Evolutionary conservation across 2,888 invertebrate genomes (phyloP), one percentile per base, ranked within the genome.

Genomic region (Tuberolachnus salignus): DNA sequence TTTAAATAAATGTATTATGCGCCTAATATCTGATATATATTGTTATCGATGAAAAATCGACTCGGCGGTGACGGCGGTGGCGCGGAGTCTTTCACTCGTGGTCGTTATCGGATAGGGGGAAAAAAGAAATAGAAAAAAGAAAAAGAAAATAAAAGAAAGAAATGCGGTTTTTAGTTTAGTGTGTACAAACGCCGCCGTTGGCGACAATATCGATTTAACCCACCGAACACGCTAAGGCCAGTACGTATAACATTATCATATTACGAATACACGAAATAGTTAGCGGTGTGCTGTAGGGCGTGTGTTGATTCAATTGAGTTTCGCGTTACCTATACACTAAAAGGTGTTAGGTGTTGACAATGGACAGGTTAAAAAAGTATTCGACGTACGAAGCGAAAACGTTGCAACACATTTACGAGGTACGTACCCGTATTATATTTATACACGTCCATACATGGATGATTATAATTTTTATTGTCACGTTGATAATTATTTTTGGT

Each of bases 351-450:
- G n/a, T n/a, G 34, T 34, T 1, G 8, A 67, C n/a, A 34, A 78
- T 78, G 75, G 75, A 78, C 3, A 46, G 67, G 13, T 42, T 67
- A 10, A 67, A 49, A 49, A 57, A 78, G 49, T 78, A 59, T 34
- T 57, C 67, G 10, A 49, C 66, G 6, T 49, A 49, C 1, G 75
- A 67, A 78, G 67, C 75, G 53, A 78, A 78, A 78, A 67, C 75
- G 0, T 67, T 67, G n/a, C 67, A 59, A 51, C 55, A 78, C 59
- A 78, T 78, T 49, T 78, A 78, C 8, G 75, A 78, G 57, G 75
- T 78, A 67, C 46, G 75, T 67, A 44, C 14, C 23, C 4, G 11
- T n/a, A 42, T n/a, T 42, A 19, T 11, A 53, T 19, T 19, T 53
- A 53, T n/a, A n/a, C n/a, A n/a, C n/a, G n/a, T n/a, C n/a, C n/a